Evolutionary conservation across 1,140 invertebrate species (phyloP).

Genomic region (Danaus plexippus): DNA sequence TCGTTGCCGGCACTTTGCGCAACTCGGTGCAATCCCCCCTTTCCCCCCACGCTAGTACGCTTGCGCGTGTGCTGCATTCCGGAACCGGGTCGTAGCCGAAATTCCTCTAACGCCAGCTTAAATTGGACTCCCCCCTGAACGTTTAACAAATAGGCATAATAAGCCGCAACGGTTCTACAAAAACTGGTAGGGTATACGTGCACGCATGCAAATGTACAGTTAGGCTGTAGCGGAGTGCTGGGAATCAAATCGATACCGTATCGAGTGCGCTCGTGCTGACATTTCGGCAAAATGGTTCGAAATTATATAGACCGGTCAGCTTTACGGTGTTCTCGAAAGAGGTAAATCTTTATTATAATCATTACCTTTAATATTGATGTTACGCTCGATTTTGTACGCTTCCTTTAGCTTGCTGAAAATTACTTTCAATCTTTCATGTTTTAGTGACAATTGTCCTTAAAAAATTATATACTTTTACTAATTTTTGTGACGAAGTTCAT

Average conservation of each 20-base stretch:
- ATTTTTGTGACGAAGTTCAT: no score
- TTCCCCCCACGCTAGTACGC: conserved; percentile 38
- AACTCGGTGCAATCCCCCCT: conserved; percentile 57
- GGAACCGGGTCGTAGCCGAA: conserved; percentile 66
- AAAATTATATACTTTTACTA: no score
- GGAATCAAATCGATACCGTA: conserved; percentile 64
- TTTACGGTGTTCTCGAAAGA: conserved; percentile 10
- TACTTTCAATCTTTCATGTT: no score
- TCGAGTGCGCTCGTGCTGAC: conserved; percentile 35
- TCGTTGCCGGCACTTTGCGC: conserved; percentile 58
- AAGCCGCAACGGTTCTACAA: conserved; percentile 30
- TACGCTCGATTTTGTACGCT: no score
- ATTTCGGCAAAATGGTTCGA: conserved; percentile 22
- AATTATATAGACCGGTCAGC: conserved; percentile 14
- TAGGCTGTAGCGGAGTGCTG: conserved; percentile 58
- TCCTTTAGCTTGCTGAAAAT: no score
- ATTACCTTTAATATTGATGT: no score
- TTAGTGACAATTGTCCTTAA: no score
- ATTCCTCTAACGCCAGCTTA: conserved; percentile 40
- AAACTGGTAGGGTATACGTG: conserved; percentile 46
- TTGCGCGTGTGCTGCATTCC: conserved; percentile 64
- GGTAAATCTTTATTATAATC: conserved; percentile 2
- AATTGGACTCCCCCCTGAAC: conserved; percentile 35
- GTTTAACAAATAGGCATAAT: conserved; percentile 21
- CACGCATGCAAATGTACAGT: conserved; percentile 70